Evolutionary conservation across 2,113 vertebrate species (phyloP).

Genomic region (Sardina pilchardus): DNA sequence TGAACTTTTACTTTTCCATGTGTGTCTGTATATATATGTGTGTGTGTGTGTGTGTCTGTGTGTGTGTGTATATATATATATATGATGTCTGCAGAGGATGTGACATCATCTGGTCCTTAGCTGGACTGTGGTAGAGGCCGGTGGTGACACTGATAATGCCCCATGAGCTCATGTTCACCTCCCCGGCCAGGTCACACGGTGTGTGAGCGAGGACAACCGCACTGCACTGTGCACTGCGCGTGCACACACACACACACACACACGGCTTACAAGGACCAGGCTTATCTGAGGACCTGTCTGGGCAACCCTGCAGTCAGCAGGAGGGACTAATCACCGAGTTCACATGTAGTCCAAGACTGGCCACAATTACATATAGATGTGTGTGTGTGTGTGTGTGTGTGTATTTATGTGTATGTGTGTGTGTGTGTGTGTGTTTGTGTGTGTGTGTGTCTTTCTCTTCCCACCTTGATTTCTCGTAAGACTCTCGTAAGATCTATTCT

Average conservation of each 20-base stretch:
- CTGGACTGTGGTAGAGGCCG: neutral
- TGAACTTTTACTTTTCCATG: neutral
- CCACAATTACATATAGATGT: neutral
- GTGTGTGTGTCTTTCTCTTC: neutral
- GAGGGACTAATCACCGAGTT: neutral
- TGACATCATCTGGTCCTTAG: neutral
- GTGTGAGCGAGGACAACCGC: neutral
- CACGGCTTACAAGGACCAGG: neutral
- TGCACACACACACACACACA: constrained; percentile 22
- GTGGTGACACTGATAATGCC: neutral
- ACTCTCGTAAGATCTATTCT: neutral
- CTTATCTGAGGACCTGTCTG: neutral
- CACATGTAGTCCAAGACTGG: neutral
- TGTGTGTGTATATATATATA: neutral
- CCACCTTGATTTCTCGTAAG: neutral
- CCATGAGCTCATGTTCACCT: neutral
- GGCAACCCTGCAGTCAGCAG: too few relatives aligned
- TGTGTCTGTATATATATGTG: neutral
- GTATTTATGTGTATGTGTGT: too few relatives aligned
- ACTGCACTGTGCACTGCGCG: neutral
- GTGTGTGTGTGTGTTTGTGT: neutral
- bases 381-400: too few relatives aligned
- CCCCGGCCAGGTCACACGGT: neutral
- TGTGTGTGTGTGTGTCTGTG: neutral
- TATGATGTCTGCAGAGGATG: neutral